Evolutionary conservation across 2,888 invertebrate species (phyloP).

Genomic region (Strigamia maritima): DNA sequence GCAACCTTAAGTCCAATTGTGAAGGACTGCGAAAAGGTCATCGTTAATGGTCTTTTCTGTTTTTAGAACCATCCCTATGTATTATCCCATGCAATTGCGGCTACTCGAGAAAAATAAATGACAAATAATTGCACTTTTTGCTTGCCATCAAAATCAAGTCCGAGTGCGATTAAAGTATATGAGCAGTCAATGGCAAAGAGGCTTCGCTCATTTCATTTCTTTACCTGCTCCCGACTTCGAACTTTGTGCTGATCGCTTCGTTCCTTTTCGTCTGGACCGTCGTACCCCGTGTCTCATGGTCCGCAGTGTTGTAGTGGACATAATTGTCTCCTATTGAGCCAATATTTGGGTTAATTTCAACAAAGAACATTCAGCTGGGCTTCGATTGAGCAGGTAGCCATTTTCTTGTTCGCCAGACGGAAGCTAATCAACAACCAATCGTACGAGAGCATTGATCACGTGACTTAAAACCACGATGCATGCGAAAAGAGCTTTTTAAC

Average conservation of each 20-base stretch:
- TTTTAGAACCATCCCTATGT: neutral
- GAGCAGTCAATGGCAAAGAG: slow-evolving; percentile 28
- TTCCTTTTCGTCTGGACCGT: slow-evolving; percentile 41
- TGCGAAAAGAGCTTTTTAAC: slow-evolving; percentile 21
- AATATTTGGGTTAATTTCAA: slow-evolving; percentile 39
- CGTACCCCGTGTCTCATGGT: slow-evolving; percentile 41
- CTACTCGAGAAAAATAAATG: neutral
- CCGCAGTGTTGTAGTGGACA: slow-evolving; percentile 42
- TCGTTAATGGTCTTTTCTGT: neutral
- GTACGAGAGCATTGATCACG: slow-evolving; percentile 34
- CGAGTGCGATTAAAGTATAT: slow-evolving; percentile 2
- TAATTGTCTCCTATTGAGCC: slow-evolving; percentile 15
- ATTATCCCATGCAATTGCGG: neutral
- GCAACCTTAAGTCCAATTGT: neutral
- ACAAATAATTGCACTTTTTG: neutral
- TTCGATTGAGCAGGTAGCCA: slow-evolving; percentile 42
- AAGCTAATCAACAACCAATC: slow-evolving; percentile 38
- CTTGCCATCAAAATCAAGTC: slow-evolving; percentile 20
- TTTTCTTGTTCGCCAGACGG: slow-evolving; percentile 42
- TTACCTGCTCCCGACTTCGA: slow-evolving; percentile 37
- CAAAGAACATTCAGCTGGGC: slow-evolving; percentile 40
- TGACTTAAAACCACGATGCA: slow-evolving; percentile 37
- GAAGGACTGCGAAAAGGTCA: neutral
- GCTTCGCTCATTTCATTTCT: slow-evolving; percentile 23
- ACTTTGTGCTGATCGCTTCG: slow-evolving; percentile 39